Percentiles rank a stretch among this genome's conserved stretches.
Conservation (phyloP, 2,113 vertebrate species). For the Lanius ludovicianus region DNA sequence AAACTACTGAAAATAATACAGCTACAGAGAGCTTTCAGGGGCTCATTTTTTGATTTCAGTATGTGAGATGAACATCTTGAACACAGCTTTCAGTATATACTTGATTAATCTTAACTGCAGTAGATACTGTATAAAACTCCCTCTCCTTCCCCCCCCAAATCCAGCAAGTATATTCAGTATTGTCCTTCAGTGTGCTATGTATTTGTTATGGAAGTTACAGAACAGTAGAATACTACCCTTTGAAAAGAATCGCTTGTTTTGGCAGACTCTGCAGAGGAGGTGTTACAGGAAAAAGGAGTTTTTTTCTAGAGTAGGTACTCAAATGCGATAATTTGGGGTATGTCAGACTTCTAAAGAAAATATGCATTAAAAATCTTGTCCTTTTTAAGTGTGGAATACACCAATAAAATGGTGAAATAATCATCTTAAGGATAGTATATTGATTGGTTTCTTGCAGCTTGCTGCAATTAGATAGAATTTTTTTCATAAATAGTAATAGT, state of each 20-base stretch:
- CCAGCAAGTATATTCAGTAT: background rate
- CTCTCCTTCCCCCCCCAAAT: rapidly evolving
- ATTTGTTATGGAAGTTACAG: background rate
- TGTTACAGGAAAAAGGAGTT: background rate
- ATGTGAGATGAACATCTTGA: background rate
- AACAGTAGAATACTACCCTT: background rate
- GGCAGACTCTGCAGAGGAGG: background rate
- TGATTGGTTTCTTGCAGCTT: background rate
- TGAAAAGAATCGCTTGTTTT: background rate
- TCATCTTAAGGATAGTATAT: background rate
- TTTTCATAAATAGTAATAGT: background rate
- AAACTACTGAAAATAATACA: background rate
- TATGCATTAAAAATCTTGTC: background rate
- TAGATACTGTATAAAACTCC: background rate
- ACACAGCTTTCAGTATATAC: background rate
- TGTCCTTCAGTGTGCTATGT: background rate
- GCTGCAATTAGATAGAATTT: background rate
- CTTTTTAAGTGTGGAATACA: background rate
- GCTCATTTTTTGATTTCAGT: background rate
- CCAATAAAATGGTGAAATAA: background rate
- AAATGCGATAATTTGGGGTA: background rate
- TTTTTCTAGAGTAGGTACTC: background rate
- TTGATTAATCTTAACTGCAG: background rate
- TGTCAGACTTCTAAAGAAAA: background rate
- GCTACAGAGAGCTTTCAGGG: background rate